phyloP scores from a whole-genome alignment of 2,797 vertebrate species.

The Sitta carolinensis region DNA sequence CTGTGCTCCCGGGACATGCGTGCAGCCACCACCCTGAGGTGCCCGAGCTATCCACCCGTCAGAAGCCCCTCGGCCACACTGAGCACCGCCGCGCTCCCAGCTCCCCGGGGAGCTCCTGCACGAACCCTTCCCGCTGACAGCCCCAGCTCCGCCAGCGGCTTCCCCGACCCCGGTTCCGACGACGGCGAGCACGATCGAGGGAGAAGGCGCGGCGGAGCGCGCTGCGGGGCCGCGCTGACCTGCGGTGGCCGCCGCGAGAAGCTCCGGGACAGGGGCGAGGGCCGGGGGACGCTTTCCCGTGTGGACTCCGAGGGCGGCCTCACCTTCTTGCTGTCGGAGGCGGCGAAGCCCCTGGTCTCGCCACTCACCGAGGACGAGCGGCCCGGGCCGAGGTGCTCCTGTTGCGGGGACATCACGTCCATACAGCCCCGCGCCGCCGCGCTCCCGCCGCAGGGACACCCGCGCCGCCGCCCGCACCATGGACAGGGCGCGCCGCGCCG shows the following conservation, averaged over 20 bases:
- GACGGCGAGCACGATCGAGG: not conserved
- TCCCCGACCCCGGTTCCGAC: not conserved
- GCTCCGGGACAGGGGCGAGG: not conserved
- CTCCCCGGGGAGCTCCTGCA: not conserved
- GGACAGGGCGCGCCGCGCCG: not conserved
- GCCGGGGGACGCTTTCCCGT: not conserved
- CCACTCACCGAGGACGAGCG: constrained; percentile 85
- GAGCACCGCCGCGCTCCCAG: not conserved
- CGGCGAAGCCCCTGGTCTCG: constrained; percentile 74
- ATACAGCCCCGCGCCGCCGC: constrained; percentile 75
- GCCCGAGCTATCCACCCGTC: not conserved
- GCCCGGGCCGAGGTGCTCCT: constrained; percentile 85
- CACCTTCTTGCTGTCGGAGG: constrained; percentile 75
- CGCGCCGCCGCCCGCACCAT: not conserved
- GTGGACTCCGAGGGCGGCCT: not conserved
- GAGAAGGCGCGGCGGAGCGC: not conserved
- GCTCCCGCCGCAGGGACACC: constrained; percentile 24
- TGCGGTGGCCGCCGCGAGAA: too few relatives aligned
- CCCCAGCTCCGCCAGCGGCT: not conserved
- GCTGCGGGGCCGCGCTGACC: not conserved
- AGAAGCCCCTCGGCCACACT: not conserved
- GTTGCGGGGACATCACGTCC: constrained; percentile 94
- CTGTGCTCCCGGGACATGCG: not conserved
- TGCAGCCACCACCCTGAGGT: not conserved
- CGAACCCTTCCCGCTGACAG: not conserved